Evolutionary conservation across 2,797 vertebrate species (phyloP), one percentile per base, ranked within the genome.

Genomic region (Lacerta viridis): DNA sequence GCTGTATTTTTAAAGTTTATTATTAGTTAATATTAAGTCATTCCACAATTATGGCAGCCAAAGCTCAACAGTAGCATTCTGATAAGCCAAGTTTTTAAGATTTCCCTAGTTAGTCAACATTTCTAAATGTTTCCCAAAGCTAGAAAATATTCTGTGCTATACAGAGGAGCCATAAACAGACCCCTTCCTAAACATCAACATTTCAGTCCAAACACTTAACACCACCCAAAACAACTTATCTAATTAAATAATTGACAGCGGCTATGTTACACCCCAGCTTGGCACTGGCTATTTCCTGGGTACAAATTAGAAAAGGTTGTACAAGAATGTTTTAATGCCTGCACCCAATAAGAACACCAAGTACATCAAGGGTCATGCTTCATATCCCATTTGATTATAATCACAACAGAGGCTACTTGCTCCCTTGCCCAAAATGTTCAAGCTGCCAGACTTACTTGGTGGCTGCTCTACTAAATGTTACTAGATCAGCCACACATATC

Each of bases 261-360:
- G 33, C 80, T 86, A 2, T n/a, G 3, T 75, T 81, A 83, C 23
- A 76, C 50, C 7, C 4, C 78, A 78, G 29, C 80, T 3, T 66
- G 20, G 46, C 81, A 92, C 46, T 29, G 41, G 75, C 41, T 79
- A 20, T 80, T 88, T 90, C 1, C 72, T 0, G 27, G 82, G 83
- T 20, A 33, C 59, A 9, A 46, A 78, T 86, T 64, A 27, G 74
- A 41, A 90, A 90, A 84, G 1, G 13, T 43, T 1, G 0, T 1
- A 0, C 0, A 27, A 39, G 0, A 2, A 0, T 29, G 27, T 75
- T 77, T 2, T 23, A 75, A 15, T 0, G 0, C 3, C 59, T 84
- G 79, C 20, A 46, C 82, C 84, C 50, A 27, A 80, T 72, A 2
- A 3, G 18, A 39, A 4, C 41, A 74, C 69, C 59, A 82, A 46